phyloP scores from a whole-genome alignment of 1,140 invertebrate genomes.

The Ctenoplectra terminalis region DNA sequence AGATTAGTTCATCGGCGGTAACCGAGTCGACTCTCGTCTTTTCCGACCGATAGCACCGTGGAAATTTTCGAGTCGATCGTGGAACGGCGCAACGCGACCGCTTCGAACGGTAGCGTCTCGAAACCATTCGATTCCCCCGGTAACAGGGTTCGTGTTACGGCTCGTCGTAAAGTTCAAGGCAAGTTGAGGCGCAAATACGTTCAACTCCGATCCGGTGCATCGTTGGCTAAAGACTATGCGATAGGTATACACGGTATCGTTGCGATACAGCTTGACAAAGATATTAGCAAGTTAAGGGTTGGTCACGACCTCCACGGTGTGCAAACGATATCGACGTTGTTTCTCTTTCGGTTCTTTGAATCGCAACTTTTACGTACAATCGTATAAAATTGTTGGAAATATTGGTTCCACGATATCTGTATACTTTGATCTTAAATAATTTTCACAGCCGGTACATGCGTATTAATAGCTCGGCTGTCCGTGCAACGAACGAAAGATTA shows the following conservation, averaged over 20 bases:
- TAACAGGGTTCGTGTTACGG: constrained; percentile 36
- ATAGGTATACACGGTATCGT: neutral
- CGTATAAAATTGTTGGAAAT: no score
- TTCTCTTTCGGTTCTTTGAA: no score
- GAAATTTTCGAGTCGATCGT: constrained; percentile 50
- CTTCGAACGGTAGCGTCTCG: neutral
- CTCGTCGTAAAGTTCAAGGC: constrained; percentile 56
- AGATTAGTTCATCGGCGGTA: constrained; percentile 19
- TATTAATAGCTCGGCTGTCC: no score
- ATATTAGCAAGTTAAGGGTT: no score
- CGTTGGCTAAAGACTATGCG: neutral
- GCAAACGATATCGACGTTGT: no score
- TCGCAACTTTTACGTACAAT: no score
- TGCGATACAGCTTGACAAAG: no score
- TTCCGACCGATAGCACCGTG: constrained; percentile 53
- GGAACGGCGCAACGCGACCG: neutral
- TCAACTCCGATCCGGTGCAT: constrained; percentile 32
- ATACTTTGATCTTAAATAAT: no score
- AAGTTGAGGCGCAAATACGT: constrained; percentile 44
- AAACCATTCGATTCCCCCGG: constrained; percentile 34
- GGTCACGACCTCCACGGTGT: no score
- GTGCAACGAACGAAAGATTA: no score
- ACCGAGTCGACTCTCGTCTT: constrained; percentile 15
- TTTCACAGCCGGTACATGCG: no score
- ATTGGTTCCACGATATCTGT: no score